Percentiles rank a stretch among this genome's conserved stretches.
Conservation (phyloP, 1,140 invertebrate genomes). For the Globodera rostochiensis region DNA sequence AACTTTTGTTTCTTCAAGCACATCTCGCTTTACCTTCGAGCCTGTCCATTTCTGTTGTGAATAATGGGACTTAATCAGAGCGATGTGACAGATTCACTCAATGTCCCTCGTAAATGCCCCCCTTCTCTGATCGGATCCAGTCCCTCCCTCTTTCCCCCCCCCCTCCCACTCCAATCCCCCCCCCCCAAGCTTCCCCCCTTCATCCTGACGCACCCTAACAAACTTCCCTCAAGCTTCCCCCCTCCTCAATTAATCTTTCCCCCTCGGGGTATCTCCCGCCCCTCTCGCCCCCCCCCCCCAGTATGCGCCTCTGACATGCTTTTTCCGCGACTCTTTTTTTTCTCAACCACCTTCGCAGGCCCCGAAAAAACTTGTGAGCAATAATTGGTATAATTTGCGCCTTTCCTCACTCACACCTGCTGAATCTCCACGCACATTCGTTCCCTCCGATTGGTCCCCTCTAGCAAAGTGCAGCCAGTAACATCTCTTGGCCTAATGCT, state of each 20-base stretch:
- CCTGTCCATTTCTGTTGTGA: background rate
- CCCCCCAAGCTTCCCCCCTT: background rate
- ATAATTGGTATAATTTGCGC: slow-evolving; percentile 20
- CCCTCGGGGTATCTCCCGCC: background rate
- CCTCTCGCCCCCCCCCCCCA: background rate
- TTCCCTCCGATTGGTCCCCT: background rate
- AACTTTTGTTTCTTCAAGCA: no score
- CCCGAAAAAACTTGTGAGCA: slow-evolving; percentile 4
- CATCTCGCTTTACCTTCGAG: no score
- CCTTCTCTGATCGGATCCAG: no score
- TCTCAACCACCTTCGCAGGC: background rate
- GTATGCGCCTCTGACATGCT: background rate
- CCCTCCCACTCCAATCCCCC: no score
- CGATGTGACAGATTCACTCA: background rate
- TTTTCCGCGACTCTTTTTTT: background rate
- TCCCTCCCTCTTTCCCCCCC: background rate
- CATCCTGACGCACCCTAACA: background rate
- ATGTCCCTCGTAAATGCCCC: background rate
- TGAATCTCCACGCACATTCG: background rate
- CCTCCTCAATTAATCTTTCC: slow-evolving; percentile 6
- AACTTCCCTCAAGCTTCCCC: slow-evolving; percentile 1
- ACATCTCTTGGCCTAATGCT: no score
- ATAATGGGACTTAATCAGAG: background rate
- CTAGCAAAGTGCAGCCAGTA: no score
- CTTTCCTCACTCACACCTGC: background rate